phyloP scores from a whole-genome alignment of 64 coral and sea anemone genomes.

The Pachyseris speciosa region DNA sequence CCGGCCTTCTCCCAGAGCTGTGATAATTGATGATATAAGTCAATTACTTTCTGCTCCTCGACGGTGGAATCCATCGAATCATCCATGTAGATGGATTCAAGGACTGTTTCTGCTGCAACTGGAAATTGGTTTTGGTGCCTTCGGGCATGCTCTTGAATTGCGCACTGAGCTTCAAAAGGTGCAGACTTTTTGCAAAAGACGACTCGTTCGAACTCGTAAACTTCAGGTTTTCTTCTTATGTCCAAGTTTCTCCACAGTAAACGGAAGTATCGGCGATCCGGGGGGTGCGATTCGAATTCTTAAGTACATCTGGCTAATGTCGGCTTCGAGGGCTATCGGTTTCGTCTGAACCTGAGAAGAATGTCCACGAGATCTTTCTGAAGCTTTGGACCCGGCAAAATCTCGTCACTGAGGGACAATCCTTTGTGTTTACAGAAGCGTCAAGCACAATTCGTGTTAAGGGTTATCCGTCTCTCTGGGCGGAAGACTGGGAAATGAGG shows the following conservation, averaged over 20 bases:
- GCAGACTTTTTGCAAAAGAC: slow-evolving; percentile 71
- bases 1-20: slow-evolving; percentile 51
- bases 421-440: background rate
- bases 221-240: slow-evolving; percentile 5
- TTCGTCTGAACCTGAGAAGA: background rate
- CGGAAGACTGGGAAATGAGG: slow-evolving; percentile 45
- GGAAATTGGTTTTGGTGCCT: slow-evolving; percentile 52
- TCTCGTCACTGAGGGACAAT: background rate
- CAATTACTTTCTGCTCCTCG: slow-evolving; percentile 43
- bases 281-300: background rate
- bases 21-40: slow-evolving; percentile 61
- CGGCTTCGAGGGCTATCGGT: background rate
- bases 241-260: slow-evolving; percentile 38
- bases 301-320: slow-evolving; percentile 32
- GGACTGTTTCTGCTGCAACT: slow-evolving; percentile 75
- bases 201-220: slow-evolving; percentile 71
- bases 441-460: background rate
- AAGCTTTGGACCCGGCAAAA: slow-evolving; percentile 45
- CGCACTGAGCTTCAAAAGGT: slow-evolving; percentile 63
- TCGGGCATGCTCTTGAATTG: slow-evolving; percentile 60
- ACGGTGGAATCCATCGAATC: slow-evolving; percentile 62
- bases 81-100: slow-evolving; percentile 70
- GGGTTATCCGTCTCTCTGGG: slow-evolving; percentile 22
- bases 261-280: slow-evolving; percentile 8
- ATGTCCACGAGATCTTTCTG: slow-evolving; percentile 29